Conservation (phyloP, 2,113 vertebrate genomes). For the Dromiciops gliroides region DNA sequence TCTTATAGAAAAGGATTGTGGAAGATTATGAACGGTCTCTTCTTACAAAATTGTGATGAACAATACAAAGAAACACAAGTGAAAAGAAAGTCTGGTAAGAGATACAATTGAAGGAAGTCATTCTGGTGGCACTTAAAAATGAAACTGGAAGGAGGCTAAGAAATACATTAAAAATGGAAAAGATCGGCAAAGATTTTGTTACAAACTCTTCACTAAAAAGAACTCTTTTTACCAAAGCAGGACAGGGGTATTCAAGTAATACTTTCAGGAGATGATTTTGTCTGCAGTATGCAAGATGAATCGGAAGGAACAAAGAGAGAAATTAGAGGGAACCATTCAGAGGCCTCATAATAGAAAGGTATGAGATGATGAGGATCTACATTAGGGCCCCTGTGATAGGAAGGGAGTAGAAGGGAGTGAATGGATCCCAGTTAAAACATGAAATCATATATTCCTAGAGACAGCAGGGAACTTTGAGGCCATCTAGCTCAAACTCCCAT, state of each 20-base stretch:
- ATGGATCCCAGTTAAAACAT: background rate
- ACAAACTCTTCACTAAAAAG: background rate
- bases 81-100: background rate
- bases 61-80: background rate
- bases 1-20: background rate
- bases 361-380: background rate
- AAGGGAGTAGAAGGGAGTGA: background rate
- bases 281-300: no score
- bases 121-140: background rate
- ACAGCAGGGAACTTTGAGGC: background rate
- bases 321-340: background rate
- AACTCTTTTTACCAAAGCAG: no score
- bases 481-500: background rate
- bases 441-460: background rate
- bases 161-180: background rate
- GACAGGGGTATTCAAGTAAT: no score
- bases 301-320: no score
- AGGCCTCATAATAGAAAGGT: background rate
- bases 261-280: no score
- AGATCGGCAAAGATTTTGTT: background rate
- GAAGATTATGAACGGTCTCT: background rate
- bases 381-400: background rate
- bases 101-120: background rate
- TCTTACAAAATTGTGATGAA: background rate
- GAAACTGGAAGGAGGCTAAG: background rate